These are phyloP conservation scores for Pantherophis guttatus DNA, from an alignment of 2,113 vertebrate genomes.

Conservation along the genomic window DNA sequence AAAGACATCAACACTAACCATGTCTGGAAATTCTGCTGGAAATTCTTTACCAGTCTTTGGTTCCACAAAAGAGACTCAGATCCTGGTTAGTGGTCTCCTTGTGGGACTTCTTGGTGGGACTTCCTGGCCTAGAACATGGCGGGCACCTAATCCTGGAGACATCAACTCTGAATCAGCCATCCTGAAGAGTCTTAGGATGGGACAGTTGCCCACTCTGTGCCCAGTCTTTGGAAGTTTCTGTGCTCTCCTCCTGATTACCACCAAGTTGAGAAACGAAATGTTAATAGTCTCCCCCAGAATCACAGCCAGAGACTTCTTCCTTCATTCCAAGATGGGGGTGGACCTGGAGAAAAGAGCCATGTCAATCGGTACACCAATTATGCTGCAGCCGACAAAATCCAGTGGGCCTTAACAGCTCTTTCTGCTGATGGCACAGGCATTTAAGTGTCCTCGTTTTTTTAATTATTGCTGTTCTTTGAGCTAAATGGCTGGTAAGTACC, in stretches of 20 bases:
- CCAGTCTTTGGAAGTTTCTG: neutral
- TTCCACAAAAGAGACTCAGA: neutral
- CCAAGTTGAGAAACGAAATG: neutral
- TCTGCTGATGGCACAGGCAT: neutral
- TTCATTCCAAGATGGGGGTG: neutral
- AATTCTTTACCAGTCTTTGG: neutral
- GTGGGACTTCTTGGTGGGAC: neutral
- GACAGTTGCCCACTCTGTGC: neutral
- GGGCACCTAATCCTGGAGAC: neutral
- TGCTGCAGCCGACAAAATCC: neutral
- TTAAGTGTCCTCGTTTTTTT: neutral
- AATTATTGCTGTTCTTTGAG: neutral
- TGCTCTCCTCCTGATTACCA: neutral
- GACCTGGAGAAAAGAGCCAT: neutral
- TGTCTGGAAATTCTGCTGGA: neutral
- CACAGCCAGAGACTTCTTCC: neutral
- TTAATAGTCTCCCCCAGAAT: neutral
- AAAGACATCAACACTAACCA: neutral
- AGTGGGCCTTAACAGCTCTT: neutral
- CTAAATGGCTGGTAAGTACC: neutral
- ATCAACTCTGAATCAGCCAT: neutral
- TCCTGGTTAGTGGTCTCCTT: neutral
- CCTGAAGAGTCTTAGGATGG: neutral
- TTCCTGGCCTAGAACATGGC: neutral
- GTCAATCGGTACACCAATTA: neutral